These are phyloP conservation scores for Streblospio benedicti DNA, from an alignment of 1,140 invertebrate species.

Conservation along the genomic window DNA sequence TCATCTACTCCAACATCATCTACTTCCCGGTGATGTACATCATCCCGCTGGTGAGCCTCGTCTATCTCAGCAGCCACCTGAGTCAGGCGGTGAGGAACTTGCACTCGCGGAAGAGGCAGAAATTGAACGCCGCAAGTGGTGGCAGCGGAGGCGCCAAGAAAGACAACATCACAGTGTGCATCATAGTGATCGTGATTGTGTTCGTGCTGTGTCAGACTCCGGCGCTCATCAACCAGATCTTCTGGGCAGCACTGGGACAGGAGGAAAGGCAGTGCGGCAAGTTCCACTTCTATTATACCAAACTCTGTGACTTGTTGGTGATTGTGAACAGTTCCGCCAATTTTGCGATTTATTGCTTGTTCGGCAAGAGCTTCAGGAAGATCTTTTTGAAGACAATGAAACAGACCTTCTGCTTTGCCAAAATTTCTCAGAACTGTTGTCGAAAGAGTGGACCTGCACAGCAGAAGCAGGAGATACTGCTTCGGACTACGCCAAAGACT, in stretches of 20 bases:
- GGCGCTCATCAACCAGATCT: slow-evolving; percentile 19
- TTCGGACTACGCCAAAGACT: no score
- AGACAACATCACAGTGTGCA: slow-evolving; percentile 17
- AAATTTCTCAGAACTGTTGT: no score
- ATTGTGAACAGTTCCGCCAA: slow-evolving; percentile 14
- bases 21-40: not conserved
- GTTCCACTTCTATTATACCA: slow-evolving; percentile 20
- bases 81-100: not conserved
- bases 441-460: no score
- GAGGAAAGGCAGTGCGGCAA: slow-evolving; percentile 8
- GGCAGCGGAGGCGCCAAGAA: not conserved
- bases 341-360: slow-evolving; percentile 17
- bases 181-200: slow-evolving; percentile 12
- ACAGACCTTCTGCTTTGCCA: no score
- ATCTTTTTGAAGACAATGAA: slow-evolving; percentile 12
- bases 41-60: not conserved
- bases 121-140: not conserved
- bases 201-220: slow-evolving; percentile 19
- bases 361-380: slow-evolving; percentile 12
- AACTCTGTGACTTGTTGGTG: slow-evolving; percentile 15
- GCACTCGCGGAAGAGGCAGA: not conserved
- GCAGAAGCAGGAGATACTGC: no score
- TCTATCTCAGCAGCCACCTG: not conserved
- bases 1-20: slow-evolving; percentile 4
- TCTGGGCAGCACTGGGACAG: slow-evolving; percentile 12